Base-by-base conservation (phyloP, 2,113 vertebrate genomes). In the Osmerus mordax region DNA sequence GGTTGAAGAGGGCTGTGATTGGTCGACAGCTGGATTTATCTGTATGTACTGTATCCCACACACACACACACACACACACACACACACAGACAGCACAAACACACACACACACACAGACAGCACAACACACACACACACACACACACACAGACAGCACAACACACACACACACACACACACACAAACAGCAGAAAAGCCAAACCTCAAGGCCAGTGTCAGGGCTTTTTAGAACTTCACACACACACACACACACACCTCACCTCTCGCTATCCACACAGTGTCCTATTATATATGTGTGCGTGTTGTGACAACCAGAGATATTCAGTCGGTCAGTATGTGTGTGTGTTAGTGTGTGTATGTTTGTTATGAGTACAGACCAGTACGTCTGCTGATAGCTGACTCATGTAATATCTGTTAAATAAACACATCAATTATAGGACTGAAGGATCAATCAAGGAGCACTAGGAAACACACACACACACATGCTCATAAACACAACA, bases 181-280 rank as follows among this genome's bases (percentile, higher is more conserved):
- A n/a, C n/a, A n/a, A n/a, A n/a, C n/a, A n/a, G n/a, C n/a, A n/a
- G n/a, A n/a, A n/a, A n/a, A n/a, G n/a, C 53, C 18, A 16, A 83
- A 80, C 89, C 90, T 84, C 72, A 65, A 88, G 91, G 89, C 89
- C 84, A 77, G 74, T 84, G 79, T 76, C 76, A 77, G 76, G 73
- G 78, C 70, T 70, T 65, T 80, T 80, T 76, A 79, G 66, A 77
- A 79, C 67, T 68, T 69, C 13, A 74, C 65, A 15, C 63, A 59
- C 18, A 16, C 6, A 54, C 7, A 47, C 41, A 53, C 41, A 25
- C 32, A 54, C 61, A 47, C 8, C 13, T 28, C 54, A 19, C 29
- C 23, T 29, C 51, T 29, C 65, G 12, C 5, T 23, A 23, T 23
- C 1, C 21, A 23, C 21, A 1, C 21, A 23, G 21, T 23, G 21